Base-by-base conservation (phyloP, 2,888 invertebrate species). In the Agriopis aurantiaria region DNA sequence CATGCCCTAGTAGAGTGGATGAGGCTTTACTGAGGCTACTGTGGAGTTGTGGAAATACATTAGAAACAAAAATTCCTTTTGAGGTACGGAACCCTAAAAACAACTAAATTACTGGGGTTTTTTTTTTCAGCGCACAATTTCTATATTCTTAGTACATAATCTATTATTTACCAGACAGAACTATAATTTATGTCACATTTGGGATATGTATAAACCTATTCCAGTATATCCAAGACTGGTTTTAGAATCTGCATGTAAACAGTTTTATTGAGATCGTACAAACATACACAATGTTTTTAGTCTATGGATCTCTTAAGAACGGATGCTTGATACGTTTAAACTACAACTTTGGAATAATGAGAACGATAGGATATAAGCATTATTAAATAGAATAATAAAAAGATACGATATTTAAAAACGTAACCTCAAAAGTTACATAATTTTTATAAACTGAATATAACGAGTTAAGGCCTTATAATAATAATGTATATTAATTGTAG, bases 381-480 rank as follows among this genome's bases (percentile, higher is more conserved):
- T 51, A 23, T 7, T 23, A 23, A 23, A 10, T 17, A 9, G 0
- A 17, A 51, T 51, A 51, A 23, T 40, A 11, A 3, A 53, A 12
- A 40, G 48, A 46, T 52, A 6, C 14, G n/a, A 64, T 71, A 57
- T 66, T 17, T 65, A 43, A 55, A 64, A 68, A 73, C 66, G 79
- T 91, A 91, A 92, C 92, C 91, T 89, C 78, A 82, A 85, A 85
- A 75, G 88, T 92, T 92, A 94, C 90, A 92, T 92, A 93, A 94
- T 92, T 89, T 84, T 78, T 75, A 14, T 75, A 76, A 77, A 75
- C 64, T 72, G 66, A 79, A 75, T 75, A 67, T 62, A 55, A 70
- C 43, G 8, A 8, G 10, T 23, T 49, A 45, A 45, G 9, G 72
- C 75, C 69, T 52, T 58, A 70, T 66, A 61, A 17, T 45, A 51